These are phyloP conservation scores for Drosophila quinaria DNA, from an alignment of 2,888 invertebrate species.

Conservation along the genomic window DNA sequence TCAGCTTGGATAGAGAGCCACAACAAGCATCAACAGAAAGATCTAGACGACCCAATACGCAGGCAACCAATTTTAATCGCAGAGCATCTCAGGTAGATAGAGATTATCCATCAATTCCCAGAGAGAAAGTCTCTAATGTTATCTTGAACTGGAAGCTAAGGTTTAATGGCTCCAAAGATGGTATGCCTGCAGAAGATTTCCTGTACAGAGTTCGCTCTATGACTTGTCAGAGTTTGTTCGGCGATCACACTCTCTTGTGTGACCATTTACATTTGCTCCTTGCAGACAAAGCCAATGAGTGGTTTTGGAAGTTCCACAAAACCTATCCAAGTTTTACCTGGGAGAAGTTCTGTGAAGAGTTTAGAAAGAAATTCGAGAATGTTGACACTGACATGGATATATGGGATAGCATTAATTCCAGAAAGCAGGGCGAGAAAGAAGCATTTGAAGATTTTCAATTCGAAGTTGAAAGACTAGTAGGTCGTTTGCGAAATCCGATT, in stretches of 20 bases:
- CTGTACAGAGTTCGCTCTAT: constrained; percentile 11
- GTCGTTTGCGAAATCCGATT: not conserved
- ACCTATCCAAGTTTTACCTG: constrained; percentile 1
- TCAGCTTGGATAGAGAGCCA: not conserved
- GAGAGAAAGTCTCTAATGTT: constrained; percentile 9
- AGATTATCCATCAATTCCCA: not conserved
- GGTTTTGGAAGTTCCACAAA: constrained; percentile 23
- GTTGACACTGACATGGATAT: constrained; percentile 19
- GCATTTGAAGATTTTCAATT: constrained; percentile 14
- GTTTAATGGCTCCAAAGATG: constrained; percentile 1
- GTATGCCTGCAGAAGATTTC: constrained; percentile 5
- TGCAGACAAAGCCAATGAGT: constrained; percentile 20
- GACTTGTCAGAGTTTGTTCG: constrained; percentile 7
- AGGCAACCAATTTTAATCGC: not conserved
- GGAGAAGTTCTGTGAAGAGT: constrained; percentile 14
- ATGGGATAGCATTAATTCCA: constrained; percentile 8
- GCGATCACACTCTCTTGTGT: constrained; percentile 4
- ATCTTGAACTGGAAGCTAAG: constrained; percentile 7
- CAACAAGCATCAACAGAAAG: not conserved
- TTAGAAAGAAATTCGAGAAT: constrained; percentile 10
- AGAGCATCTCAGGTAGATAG: not conserved
- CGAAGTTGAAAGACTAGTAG: constrained; percentile 4
- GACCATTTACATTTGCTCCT: constrained; percentile 18
- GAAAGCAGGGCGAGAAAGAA: constrained; percentile 6
- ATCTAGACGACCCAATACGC: not conserved